These are phyloP conservation scores for Hoplias malabaricus DNA, from an alignment of 2,113 vertebrate genomes.

Conservation along the genomic window DNA sequence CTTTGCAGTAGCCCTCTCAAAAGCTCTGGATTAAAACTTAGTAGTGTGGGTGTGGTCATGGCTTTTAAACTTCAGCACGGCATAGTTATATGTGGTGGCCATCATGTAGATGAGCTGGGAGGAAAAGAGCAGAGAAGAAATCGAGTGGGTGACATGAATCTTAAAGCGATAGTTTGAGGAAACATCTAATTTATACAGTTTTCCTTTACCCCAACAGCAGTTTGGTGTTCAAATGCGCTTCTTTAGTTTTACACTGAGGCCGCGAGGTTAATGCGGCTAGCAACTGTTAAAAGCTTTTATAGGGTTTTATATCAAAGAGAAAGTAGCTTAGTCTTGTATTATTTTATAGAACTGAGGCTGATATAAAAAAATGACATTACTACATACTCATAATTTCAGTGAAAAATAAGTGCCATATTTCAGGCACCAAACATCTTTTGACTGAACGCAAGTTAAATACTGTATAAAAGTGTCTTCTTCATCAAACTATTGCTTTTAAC, in stretches of 20 bases:
- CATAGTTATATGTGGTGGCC: slow-evolving; percentile 94
- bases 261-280: background rate
- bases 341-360: no score
- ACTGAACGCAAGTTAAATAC: background rate
- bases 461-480: background rate
- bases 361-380: no score
- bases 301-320: no score
- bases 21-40: slow-evolving; percentile 84
- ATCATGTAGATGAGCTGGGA: slow-evolving; percentile 95
- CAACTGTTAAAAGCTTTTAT: background rate
- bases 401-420: no score
- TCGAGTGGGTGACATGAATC: slow-evolving; percentile 68
- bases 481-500: background rate
- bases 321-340: no score
- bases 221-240: background rate
- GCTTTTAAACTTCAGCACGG: slow-evolving; percentile 95
- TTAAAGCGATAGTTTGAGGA: background rate
- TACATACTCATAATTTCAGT: no score
- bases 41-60: slow-evolving; percentile 90
- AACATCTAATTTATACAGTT: background rate
- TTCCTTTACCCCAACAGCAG: background rate
- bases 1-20: slow-evolving; percentile 70
- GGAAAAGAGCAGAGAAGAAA: slow-evolving; percentile 87
- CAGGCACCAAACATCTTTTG: no score
- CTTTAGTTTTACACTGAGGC: background rate